Evolutionary conservation across 1,140 invertebrate species (phyloP), one percentile per base, ranked within the genome.

Genomic region (Onthophagus taurus): DNA sequence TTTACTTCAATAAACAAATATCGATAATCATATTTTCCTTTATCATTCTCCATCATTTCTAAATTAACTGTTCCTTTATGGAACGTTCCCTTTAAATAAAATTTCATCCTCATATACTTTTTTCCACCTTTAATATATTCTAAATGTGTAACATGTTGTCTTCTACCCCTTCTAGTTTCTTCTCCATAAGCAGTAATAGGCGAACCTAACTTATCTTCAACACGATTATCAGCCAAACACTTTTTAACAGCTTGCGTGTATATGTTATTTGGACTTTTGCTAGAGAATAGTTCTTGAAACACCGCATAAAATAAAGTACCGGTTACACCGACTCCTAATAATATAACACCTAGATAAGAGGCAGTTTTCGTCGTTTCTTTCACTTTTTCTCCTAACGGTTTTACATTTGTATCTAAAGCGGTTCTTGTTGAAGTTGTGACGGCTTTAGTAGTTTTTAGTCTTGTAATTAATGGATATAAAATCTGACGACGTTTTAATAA

Each of bases 131-230:
- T 77, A 43, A 78, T 71, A 82, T 89, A 49, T 78, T 72, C n/a
- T 21, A 67, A 65, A 69, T 89, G 82, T 47, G 83, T 89, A 49
- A 67, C 80, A 74, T 74, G 74, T 47, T 74, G 73, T 3, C 85
- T 65, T 42, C 87, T 70, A 31, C 90, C 80, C 51, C 89, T 70
- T 21, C 80, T 71, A 12, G 80, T 83, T 61, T 87, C 82, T 65
- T 93, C 88, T 2, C 89, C 89, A 65, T 78, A 89, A 19, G 83
- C 85, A 65, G 84, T 90, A 12, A 95, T 84, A n/a, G 89, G 89
- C 49, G 79, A 68, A 19, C 91, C 91, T 19, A 93, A 65, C 11
- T 75, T 70, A 68, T 90, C 81, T 48, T 78, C 70, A 20, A 93
- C 67, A 54, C 77, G 70, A 5, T 74, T 66, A 69, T 90, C 75